Evolutionary conservation across 1,140 invertebrate species (phyloP), one percentile per base, ranked within the genome.

Genomic region (Rhopalosiphum maidis): DNA sequence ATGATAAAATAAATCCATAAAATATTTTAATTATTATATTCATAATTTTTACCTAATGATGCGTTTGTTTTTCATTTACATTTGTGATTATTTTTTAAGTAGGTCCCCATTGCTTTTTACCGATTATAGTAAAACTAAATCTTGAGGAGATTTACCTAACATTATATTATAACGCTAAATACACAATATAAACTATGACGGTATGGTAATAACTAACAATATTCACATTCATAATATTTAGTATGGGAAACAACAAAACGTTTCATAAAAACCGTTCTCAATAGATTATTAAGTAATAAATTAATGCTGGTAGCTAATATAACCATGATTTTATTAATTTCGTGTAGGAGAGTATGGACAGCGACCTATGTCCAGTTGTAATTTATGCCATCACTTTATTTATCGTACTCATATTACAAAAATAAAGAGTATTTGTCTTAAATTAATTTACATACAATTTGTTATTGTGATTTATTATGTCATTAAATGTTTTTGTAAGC

Each of bases 361-460:
- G 30, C 15, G 60, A n/a, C 60, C 60, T 18, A n/a, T 18, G 18
- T 18, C 30, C 30, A n/a, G 30, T 68, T 68, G 60, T 68, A 68
- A 68, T 68, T 68, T 68, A 68, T n/a, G n/a, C 15, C 30, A n/a
- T 35, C 60, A n/a, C 30, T 77, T 77, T 77, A 77, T 77, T 77
- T 77, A 77, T 77, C n/a, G 60, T 18, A n/a, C 60, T n/a, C 60
- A 18, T 77, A 77, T 35, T 35, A n/a, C 60, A n/a, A 77, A 77
- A 2, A 35, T 77, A n/a, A 77, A 77, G 60, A 77, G 60, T 77
- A 21, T 77, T n/a, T 6, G 30, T 77, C 60, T 77, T 77, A 77
- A 77, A 77, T 77, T n/a, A 77, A 77, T 77, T 77, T 77, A 77
- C 60, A 35, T 77, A 77, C 30, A n/a, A 77, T 77, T 77, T n/a